Evolutionary conservation across 2,888 invertebrate genomes (phyloP), one percentile per base, ranked within the genome.

Genomic region (Caenorhabditis drosophilae): DNA sequence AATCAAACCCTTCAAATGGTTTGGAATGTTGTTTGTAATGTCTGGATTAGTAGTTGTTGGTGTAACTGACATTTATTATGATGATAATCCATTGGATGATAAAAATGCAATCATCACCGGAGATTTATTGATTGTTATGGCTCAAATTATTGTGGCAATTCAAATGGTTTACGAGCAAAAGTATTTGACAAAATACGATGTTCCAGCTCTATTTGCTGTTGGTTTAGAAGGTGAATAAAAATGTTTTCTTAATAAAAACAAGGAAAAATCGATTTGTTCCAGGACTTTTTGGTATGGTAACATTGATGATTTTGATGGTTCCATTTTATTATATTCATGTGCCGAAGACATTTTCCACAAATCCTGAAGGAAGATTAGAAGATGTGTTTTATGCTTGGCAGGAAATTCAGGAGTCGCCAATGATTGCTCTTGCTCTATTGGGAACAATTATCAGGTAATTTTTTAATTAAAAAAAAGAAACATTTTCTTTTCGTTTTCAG

Each of bases 141-240:
- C 88, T 4, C 87, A 89, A 85, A 89, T 96, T 46, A 89, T 96
- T 72, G 90, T 90, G 18, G 90, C 93, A 0, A 76, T 90, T 56
- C 94, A 95, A 86, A 93, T 95, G 90, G 93, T 96, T 0, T 90
- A 92, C 67, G 96, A 97, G 85, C 95, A 97, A 84, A 92, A 92
- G 85, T 76, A 89, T 84, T 89, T 96, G 0, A 87, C 89, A 59
- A 89, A 90, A 48, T 87, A 90, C 76, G 91, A 93, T 85, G 91
- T 95, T 46, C 91, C 92, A 0, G 89, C 95, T 0, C 85, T 96
- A 62, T 91, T 92, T 84, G 94, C 92, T 4, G 91, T 93, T 20
- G 95, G 96, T 7, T 92, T 92, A 90, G 94, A 96, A 54, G 77
- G n/a, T n/a, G n/a, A n/a, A n/a, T n/a, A n/a, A n/a, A n/a, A n/a